phyloP scores from a whole-genome alignment of 1,140 invertebrate species.

The Chionoecetes opilio region DNA sequence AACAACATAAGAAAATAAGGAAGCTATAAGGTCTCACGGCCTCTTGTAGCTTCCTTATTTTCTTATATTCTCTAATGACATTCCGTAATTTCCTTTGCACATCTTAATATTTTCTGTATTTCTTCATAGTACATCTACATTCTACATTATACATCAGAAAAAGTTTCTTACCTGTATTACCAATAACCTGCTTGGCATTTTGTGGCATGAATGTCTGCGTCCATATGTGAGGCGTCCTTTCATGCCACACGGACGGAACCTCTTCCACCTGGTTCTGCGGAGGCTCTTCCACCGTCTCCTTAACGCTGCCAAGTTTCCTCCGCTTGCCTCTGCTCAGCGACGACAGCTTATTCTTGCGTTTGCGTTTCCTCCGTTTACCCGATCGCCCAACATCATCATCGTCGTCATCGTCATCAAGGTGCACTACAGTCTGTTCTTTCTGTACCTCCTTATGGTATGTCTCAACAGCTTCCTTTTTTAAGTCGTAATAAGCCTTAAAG shows the following conservation, averaged over 20 bases:
- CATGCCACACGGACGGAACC: constrained; percentile 38
- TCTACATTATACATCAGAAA: too few relatives aligned
- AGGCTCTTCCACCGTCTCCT: constrained; percentile 18
- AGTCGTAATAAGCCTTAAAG: constrained; percentile 68
- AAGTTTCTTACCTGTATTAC: constrained; percentile 67
- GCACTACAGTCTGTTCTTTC: constrained; percentile 48
- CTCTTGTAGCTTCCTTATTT: too few relatives aligned
- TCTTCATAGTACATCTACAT: too few relatives aligned
- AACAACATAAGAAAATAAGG: too few relatives aligned
- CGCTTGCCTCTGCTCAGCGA: constrained; percentile 44
- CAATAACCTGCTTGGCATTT: constrained; percentile 71
- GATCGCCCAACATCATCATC: not conserved
- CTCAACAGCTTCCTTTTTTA: constrained; percentile 69
- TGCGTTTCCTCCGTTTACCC: constrained; percentile 43
- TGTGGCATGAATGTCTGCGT: constrained; percentile 73
- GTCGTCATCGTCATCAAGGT: constrained; percentile 47
- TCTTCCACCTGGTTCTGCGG: not conserved
- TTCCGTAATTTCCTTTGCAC: too few relatives aligned
- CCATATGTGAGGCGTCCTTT: constrained; percentile 69
- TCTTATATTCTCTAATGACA: too few relatives aligned
- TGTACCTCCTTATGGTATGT: constrained; percentile 56
- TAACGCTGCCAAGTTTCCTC: not conserved
- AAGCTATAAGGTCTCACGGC: too few relatives aligned
- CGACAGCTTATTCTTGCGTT: constrained; percentile 28
- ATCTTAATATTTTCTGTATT: too few relatives aligned